These are phyloP conservation scores for Carpatolechia fugitivella DNA, from an alignment of 2,888 invertebrate species.

Conservation along the genomic window DNA sequence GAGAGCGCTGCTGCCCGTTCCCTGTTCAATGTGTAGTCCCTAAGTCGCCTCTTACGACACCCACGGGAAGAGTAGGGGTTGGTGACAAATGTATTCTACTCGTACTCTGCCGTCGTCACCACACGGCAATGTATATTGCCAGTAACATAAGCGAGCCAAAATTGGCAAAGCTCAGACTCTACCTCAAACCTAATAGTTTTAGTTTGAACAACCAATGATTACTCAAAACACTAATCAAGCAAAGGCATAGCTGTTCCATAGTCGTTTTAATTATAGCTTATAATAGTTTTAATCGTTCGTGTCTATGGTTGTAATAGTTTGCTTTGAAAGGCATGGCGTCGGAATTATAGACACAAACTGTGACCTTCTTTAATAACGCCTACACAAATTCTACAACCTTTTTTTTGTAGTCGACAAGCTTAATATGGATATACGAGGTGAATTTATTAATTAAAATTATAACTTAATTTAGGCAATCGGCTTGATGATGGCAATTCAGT, in stretches of 20 bases:
- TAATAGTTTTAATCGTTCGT: not conserved
- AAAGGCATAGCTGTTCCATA: not conserved
- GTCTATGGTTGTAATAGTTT: not conserved
- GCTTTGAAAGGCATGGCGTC: not conserved
- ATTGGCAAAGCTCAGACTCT: no score
- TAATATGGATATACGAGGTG: conserved; percentile 32
- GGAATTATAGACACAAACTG: conserved; percentile 2
- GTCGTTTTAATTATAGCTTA: not conserved
- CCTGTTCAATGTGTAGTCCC: no score
- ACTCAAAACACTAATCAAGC: not conserved
- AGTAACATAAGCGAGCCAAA: no score
- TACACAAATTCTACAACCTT: conserved; percentile 51
- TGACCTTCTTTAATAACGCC: conserved; percentile 58
- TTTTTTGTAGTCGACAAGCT: conserved; percentile 26
- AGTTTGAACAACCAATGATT: no score
- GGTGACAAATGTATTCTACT: no score
- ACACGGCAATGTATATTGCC: no score
- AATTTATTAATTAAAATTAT: not conserved
- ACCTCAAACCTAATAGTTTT: no score
- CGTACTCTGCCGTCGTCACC: no score
- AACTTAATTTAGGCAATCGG: not conserved
- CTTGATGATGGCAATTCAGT: no score
- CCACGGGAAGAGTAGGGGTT: no score
- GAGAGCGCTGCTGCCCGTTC: no score
- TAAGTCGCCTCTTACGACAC: no score